Conservation (phyloP, 2,797 vertebrate species). For the Myotis planiceps region DNA sequence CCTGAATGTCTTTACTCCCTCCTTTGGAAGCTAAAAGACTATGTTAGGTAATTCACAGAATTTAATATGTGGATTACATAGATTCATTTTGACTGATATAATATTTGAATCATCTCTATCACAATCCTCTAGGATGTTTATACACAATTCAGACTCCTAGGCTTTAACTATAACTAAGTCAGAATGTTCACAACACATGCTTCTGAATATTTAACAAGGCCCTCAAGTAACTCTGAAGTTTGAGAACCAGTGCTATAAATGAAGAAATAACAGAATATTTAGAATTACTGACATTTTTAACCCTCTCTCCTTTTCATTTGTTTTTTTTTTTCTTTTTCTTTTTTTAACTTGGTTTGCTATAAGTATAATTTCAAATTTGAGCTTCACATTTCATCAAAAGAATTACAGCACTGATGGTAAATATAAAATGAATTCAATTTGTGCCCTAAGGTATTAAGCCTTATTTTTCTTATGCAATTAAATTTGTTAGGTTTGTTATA, state of each 20-base stretch:
- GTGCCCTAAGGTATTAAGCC: not conserved
- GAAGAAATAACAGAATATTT: not conserved
- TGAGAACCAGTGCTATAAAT: not conserved
- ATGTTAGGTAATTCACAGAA: not conserved
- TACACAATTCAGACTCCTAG: not conserved
- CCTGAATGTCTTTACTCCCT: not conserved
- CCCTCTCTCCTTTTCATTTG: not conserved
- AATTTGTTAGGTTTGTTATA: constrained; percentile 2
- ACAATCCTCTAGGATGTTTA: not conserved
- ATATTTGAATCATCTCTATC: not conserved
- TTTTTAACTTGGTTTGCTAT: not conserved
- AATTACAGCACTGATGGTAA: not conserved
- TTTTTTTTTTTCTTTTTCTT: not conserved
- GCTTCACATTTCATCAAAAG: not conserved
- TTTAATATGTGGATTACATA: not conserved
- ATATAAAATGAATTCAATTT: constrained; percentile 38
- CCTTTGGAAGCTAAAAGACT: not conserved
- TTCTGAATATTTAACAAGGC: not conserved
- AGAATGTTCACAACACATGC: not conserved
- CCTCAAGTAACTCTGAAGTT: not conserved
- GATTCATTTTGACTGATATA: not conserved
- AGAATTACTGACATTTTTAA: not conserved
- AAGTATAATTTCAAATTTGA: constrained; percentile 11
- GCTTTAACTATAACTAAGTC: not conserved
- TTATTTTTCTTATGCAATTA: constrained; percentile 36